Base-by-base conservation (phyloP, 2,113 vertebrate species). In the Scopus umbretta region DNA sequence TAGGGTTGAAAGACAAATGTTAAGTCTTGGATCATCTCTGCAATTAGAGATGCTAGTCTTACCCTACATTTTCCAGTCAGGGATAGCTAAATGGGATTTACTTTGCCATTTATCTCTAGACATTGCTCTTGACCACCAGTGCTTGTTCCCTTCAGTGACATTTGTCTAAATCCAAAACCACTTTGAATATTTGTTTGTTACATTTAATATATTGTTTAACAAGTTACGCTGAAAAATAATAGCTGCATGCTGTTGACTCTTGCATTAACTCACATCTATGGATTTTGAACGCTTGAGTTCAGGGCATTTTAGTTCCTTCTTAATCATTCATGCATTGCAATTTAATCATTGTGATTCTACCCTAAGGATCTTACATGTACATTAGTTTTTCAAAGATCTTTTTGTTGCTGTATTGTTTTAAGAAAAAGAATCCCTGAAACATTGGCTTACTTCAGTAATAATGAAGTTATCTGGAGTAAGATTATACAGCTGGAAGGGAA, bases 261-360 rank as follows among this genome's bases (percentile, higher is more conserved):
- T 68, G 30, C 19, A 8, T 89, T 85, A 72, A 85, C 73, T 74
- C 58, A 68, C 18, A 22, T 79, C 61, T 88, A 2, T 72, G 34
- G 49, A 67, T 90, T 95, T 90, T 68, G 40, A 89, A 76, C 70
- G 40, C 20, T 81, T 88, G 56, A 36, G 30, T 74, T 95, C 49
- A 56, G 93, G 87, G 76, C 80, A 85, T 91, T 92, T 94, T 78
- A 73, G 76, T 89, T 96, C 56, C 19, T 79, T 90, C 40, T 83
- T 74, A 63, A 59, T 91, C 68, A 43, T 78, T 94, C 86, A 85
- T 65, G 91, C 16, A 0, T 88, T 95, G 66, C 2, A 14, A 89
- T 94, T 92, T 87, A 96, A 92, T 95, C 66, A 68, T 74, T 40
- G 1, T 68, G n/a, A 75, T 89, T 94, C 94, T 82, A 95, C 58